phyloP scores from a whole-genome alignment of 2,888 invertebrate genomes.

The Pharmacophagus antenor region DNA sequence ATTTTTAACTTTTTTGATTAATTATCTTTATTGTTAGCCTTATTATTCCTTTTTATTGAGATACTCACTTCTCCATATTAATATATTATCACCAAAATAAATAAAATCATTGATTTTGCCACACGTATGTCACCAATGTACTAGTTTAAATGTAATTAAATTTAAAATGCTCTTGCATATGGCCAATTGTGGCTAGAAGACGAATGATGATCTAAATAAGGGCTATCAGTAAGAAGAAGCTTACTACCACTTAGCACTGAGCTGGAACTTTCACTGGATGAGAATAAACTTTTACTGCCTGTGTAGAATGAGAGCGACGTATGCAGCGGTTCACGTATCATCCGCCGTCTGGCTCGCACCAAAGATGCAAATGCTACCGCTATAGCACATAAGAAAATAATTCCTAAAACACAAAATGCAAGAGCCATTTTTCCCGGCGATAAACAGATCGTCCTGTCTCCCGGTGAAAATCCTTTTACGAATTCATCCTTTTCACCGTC shows the following conservation, averaged over 20 bases:
- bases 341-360: slow-evolving; percentile 80
- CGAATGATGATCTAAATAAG: slow-evolving; percentile 80
- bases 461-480: slow-evolving; percentile 73
- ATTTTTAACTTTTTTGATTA: not conserved
- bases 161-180: slow-evolving; percentile 65
- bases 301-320: slow-evolving; percentile 81
- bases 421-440: slow-evolving; percentile 89
- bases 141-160: not conserved
- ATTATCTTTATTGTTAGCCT: not conserved
- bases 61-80: not conserved
- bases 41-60: not conserved
- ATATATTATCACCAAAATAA: no score
- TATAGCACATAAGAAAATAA: slow-evolving; percentile 86
- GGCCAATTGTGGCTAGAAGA: slow-evolving; percentile 79
- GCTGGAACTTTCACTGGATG: slow-evolving; percentile 80
- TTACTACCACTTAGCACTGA: slow-evolving; percentile 83
- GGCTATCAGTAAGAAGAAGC: slow-evolving; percentile 81
- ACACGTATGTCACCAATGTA: not conserved
- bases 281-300: slow-evolving; percentile 82
- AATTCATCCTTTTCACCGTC: slow-evolving; percentile 68
- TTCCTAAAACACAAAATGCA: slow-evolving; percentile 86
- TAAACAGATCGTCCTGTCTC: slow-evolving; percentile 85
- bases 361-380: slow-evolving; percentile 85
- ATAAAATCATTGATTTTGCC: not conserved
- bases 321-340: slow-evolving; percentile 70